Base-by-base conservation (phyloP, 2,888 invertebrate genomes). In the Mythimna lalbum region DNA sequence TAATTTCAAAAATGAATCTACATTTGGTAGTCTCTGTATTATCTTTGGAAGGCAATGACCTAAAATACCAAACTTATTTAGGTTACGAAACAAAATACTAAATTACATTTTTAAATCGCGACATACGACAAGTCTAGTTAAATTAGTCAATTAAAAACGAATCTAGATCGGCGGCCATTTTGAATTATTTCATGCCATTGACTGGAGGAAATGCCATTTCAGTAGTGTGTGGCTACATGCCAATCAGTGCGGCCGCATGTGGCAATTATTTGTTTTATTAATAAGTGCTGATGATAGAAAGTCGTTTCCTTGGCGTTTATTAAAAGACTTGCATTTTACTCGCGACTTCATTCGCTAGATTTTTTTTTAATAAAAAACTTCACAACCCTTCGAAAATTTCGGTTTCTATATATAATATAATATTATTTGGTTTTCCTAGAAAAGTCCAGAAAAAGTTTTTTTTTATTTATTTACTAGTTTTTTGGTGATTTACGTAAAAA, bases 141-240 rank as follows among this genome's bases (percentile, higher is more conserved):
- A 56, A 76, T 52, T 75, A 57, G 36, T 64, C 66, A 81, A 80
- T 77, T 77, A 69, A 78, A 76, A 68, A 55, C 14, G n/a, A 66
- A 68, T 79, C 63, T 80, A 80, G 65, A 78, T 50, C 53, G 78
- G 53, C 78, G 27, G 61, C 60, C 78, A 81, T 78, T 66, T 71
- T 63, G 55, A 81, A 78, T 77, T 21, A 66, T 71, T 71, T 69
- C 23, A 36, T 60, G 61, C 27, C 47, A 57, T 39, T 57, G 53
- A 53, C 39, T 31, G 62, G 71, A 67, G 63, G 71, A 81, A 71
- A 76, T 67, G 9, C 56, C 52, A 71, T 71, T 71, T 62, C 55
- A 67, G 43, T 57, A 49, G 57, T 27, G 39, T 53, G 61, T 62
- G 43, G 47, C 66, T 33, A 31, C 50, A 61, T 62, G 43, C 50